A percentile compares a stretch with the other conserved stretches of the same genome.
Conservation (phyloP, 2,113 vertebrate genomes). For the Urocitellus parryii region DNA sequence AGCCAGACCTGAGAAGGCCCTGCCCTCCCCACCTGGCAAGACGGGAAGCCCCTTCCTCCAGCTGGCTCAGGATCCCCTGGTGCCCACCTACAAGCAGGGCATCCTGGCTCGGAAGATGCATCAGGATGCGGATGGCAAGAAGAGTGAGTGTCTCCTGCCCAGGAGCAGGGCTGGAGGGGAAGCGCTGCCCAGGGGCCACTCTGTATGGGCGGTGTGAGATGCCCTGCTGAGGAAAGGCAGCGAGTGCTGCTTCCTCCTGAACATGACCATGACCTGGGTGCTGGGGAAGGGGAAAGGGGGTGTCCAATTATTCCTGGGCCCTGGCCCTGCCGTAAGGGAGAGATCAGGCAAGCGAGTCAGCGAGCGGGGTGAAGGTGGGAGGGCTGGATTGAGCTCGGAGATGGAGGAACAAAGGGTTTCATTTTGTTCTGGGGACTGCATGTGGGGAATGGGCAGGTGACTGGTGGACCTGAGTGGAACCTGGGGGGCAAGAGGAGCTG, state of each 20-base stretch:
- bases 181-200: fast-evolving
- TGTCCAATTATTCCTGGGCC: background rate
- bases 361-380: background rate
- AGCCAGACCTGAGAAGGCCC: conserved; percentile 79
- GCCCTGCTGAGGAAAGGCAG: background rate
- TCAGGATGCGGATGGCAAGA: conserved; percentile 93
- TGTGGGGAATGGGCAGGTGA: background rate
- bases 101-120: conserved; percentile 93
- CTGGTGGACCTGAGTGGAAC: background rate
- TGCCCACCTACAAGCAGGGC: conserved; percentile 90
- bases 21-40: conserved; percentile 75
- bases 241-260: background rate
- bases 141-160: conserved; percentile 89
- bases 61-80: conserved; percentile 88
- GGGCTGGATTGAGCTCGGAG: background rate
- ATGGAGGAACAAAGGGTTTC: background rate
- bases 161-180: fast-evolving
- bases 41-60: conserved; percentile 91
- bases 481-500: background rate
- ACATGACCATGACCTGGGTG: fast-evolving
- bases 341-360: background rate
- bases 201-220: background rate
- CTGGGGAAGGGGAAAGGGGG: too few relatives aligned
- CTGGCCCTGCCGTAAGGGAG: too few relatives aligned
- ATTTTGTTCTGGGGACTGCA: too few relatives aligned